Base-by-base conservation (phyloP, 1,140 invertebrate genomes). In the Aphis craccivora region DNA sequence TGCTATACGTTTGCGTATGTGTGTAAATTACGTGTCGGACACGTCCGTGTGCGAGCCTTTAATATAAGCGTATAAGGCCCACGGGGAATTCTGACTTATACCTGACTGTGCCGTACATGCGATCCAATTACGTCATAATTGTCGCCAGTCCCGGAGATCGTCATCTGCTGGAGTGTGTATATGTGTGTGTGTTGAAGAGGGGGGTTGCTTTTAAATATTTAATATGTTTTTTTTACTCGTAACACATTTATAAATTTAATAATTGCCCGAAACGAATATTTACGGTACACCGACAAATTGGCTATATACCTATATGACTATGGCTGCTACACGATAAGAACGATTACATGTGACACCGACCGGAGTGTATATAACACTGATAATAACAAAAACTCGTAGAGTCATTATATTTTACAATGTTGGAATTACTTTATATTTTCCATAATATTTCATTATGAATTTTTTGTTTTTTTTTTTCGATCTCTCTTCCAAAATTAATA, bases 41-140 rank as follows among this genome's bases (percentile, higher is more conserved):
- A 7, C 43, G 43, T 48, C 45, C 45, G 23, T 23, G 23, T 84
- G 14, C 55, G 40, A 51, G 48, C 48, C 48, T 14, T 67, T 67
- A 67, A n/a, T 67, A 67, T 1, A n/a, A 43, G n/a, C n/a, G 60
- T 43, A 81, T 40, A 91, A 43, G 90, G 43, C 81, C 76, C 91
- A 81, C 23, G 30, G 91, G 90, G 87, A 89, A 60, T 60, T 35
- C 43, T 20, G 45, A 67, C 23, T 30, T 83, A 55, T 93, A 84
- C 76, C 43, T 86, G 43, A 83, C 86, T 51, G 45, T 76, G 23
- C 40, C 37, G 45, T 76, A 40, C 30, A 45, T 45, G 55, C 37
- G 89, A 83, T 91, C 81, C 91, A 93, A 93, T 93, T 93, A 93
- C 91, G 30, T 51, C 76, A 48, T 83, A 81, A 91, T 48, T 67